Percentiles rank a stretch among this genome's conserved stretches.
Conservation (phyloP, 2,113 vertebrate genomes). For the Centrocercus urophasianus region DNA sequence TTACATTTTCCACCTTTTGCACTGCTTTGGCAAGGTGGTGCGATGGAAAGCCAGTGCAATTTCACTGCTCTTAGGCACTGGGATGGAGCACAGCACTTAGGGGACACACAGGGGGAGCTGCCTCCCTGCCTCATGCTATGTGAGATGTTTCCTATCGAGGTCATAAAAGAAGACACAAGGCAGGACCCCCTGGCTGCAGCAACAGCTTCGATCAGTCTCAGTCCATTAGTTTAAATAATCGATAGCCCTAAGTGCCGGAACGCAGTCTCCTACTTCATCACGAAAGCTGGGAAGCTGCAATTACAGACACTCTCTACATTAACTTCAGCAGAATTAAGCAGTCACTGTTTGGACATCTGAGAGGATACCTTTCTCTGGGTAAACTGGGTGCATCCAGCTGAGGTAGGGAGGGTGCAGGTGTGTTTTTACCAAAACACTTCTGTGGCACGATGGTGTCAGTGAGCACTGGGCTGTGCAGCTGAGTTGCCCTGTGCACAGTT, state of each 20-base stretch:
- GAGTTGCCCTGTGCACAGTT: not conserved
- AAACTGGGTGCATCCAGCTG: not conserved
- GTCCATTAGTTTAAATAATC: constrained; percentile 70
- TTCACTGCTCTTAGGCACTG: not conserved
- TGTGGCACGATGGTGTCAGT: not conserved
- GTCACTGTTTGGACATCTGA: not conserved
- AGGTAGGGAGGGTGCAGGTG: not conserved
- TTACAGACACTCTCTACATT: constrained; percentile 31
- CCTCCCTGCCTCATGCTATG: not conserved
- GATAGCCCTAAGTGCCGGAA: constrained; percentile 55
- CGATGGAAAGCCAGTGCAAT: fast-evolving
- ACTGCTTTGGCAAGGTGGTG: not conserved
- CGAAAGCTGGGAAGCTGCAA: constrained; percentile 6
- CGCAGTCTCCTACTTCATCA: constrained; percentile 44
- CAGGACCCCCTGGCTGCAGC: not conserved
- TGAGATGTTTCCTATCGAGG: not conserved
- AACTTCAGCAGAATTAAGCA: constrained; percentile 53
- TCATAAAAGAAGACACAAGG: not conserved
- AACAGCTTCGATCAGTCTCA: constrained; percentile 54
- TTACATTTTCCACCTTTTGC: not conserved
- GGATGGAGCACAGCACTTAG: fast-evolving
- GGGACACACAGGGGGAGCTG: not conserved
- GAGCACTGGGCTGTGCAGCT: not conserved
- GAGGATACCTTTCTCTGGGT: constrained; percentile 10
- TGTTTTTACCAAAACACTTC: not conserved